These are phyloP conservation scores for Polypterus senegalus DNA, from an alignment of 2,113 vertebrate species.

Conservation along the genomic window DNA sequence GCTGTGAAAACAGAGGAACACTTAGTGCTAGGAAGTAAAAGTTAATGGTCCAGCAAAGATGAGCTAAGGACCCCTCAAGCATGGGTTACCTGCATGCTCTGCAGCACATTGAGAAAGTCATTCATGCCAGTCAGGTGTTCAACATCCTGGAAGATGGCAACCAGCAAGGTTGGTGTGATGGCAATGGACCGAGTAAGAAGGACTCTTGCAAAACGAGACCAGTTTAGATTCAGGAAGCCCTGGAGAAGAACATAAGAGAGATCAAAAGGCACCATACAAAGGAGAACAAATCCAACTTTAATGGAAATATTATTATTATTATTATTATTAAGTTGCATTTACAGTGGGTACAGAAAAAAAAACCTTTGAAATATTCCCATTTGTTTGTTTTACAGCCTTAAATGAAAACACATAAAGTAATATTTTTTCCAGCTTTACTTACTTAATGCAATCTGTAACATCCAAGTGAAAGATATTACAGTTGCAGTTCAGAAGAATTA, in stretches of 20 bases:
- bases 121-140: constrained; percentile 82
- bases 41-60: background rate
- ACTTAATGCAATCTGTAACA: too few relatives aligned
- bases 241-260: constrained; percentile 23
- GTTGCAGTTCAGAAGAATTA: too few relatives aligned
- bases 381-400: too few relatives aligned
- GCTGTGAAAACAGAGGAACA: constrained; percentile 39
- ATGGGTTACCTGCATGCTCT: constrained; percentile 75
- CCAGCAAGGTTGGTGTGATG: constrained; percentile 73
- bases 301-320: too few relatives aligned
- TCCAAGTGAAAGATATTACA: too few relatives aligned
- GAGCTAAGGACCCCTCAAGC: constrained; percentile 6
- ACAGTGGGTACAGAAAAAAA: too few relatives aligned
- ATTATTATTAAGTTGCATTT: too few relatives aligned
- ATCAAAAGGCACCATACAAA: too few relatives aligned
- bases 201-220: constrained; percentile 82
- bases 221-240: constrained; percentile 87
- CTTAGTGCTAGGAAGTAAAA: background rate
- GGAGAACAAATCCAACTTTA: too few relatives aligned
- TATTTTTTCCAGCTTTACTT: too few relatives aligned
- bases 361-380: too few relatives aligned
- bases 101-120: constrained; percentile 85
- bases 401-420: too few relatives aligned
- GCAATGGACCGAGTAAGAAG: constrained; percentile 79
- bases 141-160: constrained; percentile 79